Evolutionary conservation across 2,888 invertebrate genomes (phyloP), one percentile per base, ranked within the genome.

Genomic region (Taphrorychus bicolor): DNA sequence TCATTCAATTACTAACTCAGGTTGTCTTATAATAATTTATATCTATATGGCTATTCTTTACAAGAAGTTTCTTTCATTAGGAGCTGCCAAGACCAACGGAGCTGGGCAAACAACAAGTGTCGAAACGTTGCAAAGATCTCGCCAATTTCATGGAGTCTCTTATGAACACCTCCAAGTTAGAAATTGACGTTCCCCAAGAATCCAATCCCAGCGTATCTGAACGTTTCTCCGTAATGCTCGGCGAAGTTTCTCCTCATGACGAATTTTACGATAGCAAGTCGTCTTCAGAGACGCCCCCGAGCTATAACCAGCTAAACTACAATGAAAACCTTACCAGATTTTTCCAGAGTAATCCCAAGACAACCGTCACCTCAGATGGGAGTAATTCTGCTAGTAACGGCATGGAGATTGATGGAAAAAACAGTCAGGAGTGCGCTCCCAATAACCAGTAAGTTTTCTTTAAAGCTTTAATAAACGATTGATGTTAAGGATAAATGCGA

Each of bases 261-360:
- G 93, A 93, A 60, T 89, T 89, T 79, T 89, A 86, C 75, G 91
- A 91, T 75, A 90, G 91, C 81, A 92, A 91, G 80, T 90, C 91
- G 9, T 92, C 92, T 21, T 88, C 89, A 0, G 92, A 90, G 76
- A 92, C 63, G 5, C 91, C 90, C 0, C 88, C 92, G 5, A 94
- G 92, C 77, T 95, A 95, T 83, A 92, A 89, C 76, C 93, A 93
- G 78, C 84, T 94, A 5, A 95, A 94, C 81, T 94, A 92, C 79
- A 92, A 91, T 75, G 93, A 94, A 75, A 95, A 91, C 76, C 78
- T 83, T 53, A 77, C 81, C 66, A 84, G 71, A 57, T 71, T 71
- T 61, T 71, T 71, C 32, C 70, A 71, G 53, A 71, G 71, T 53
- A 87, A 88, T 73, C 89, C 89, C 0, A 85, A 87, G 71, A 89